Base-by-base conservation (phyloP, 2,797 vertebrate species). In the Heterohyrax brucei region DNA sequence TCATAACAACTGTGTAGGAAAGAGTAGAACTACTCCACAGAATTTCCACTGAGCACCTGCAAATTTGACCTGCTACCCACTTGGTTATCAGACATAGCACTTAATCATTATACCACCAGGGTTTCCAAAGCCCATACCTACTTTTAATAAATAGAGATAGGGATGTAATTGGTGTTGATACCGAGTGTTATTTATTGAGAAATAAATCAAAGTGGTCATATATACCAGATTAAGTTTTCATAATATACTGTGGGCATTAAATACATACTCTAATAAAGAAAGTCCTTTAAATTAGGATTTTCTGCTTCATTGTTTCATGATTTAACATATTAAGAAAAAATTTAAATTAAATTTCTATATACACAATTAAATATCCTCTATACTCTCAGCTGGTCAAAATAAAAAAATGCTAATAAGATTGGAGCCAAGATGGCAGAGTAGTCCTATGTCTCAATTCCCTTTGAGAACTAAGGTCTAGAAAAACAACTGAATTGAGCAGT, bases 301-400 rank as follows among this genome's bases (percentile, higher is more conserved):
- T 62, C 56, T 24, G 3, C 18, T 75, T 1, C 21, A 28, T 73
- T 82, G 10, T 56, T 88, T 81, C 22, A 18, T 82, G 13, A 66
- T 18, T 46, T 66, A 53, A 80, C 56, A 56, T 18, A 30, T 81
- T 56, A 82, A 64, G 2, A 53, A 5, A 26, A 7, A 88, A 76
- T 76, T 46, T 88, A 81, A 72, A n/a, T 81, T 70, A 33, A 70
- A 53, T 14, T 84, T 78, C 80, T 78, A 4, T 72, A 84, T 84
- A 2, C 70, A 24, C 48, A 39, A 9, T 50, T 84, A 89, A 50
- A 39, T 78, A 62, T 70, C 0, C 24, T 39, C 18, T 70, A 12
- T 70, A 56, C 10, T 77, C 30, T 61, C 28, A n/a, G 24, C 39
- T 64, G 26, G 2, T 28, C 62, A 59, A 50, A 56, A 70, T 85